Evolutionary conservation across 2,113 vertebrate genomes (phyloP).

Genomic region (Neoarius graeffei): DNA sequence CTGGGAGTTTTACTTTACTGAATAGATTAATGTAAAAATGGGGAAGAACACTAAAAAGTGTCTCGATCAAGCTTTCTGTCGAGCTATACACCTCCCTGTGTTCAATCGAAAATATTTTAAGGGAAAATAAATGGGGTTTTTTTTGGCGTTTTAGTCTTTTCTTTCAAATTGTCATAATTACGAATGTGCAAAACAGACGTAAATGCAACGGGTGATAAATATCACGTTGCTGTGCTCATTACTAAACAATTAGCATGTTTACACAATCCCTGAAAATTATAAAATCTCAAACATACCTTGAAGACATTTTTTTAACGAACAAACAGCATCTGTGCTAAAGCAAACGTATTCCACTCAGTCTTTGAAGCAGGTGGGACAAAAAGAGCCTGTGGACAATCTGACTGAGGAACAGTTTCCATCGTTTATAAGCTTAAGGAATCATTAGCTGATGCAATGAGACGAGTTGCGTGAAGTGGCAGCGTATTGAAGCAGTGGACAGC

Average conservation of each 20-base stretch:
- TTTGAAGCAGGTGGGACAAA: slow-evolving; percentile 8
- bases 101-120: too few relatives aligned
- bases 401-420: background rate
- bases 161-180: background rate
- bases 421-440: slow-evolving; percentile 2
- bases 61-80: background rate
- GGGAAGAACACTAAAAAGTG: background rate
- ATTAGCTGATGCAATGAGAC: background rate
- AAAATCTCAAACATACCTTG: slow-evolving; percentile 9
- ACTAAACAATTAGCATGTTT: slow-evolving; percentile 29
- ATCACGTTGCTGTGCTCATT: background rate
- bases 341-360: slow-evolving; percentile 8
- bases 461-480: background rate
- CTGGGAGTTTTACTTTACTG: background rate
- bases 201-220: background rate
- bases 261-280: slow-evolving; percentile 20
- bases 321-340: slow-evolving; percentile 34
- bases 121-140: too few relatives aligned
- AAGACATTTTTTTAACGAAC: slow-evolving; percentile 24
- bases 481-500: background rate
- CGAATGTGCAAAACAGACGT: background rate
- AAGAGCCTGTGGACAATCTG: background rate
- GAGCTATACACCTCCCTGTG: background rate
- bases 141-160: background rate
- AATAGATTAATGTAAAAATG: background rate